phyloP scores from a whole-genome alignment of 2,888 invertebrate species.

The Allophyes oxyacanthae region DNA sequence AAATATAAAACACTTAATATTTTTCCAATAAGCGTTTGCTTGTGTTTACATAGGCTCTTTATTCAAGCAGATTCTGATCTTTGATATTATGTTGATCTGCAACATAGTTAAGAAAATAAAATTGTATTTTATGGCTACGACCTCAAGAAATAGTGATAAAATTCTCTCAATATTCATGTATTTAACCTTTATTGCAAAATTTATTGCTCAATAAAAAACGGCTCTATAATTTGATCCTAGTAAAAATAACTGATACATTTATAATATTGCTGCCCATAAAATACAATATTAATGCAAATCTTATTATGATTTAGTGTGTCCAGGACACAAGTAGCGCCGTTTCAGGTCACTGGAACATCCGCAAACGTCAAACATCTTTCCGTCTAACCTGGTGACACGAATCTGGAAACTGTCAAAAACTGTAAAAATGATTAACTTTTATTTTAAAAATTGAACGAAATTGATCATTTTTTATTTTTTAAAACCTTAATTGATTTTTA shows the following conservation, averaged over 20 bases:
- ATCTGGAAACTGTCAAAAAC: conserved; percentile 21
- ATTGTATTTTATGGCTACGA: conserved; percentile 2
- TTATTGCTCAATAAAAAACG: conserved; percentile 32
- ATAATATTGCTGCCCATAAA: conserved; percentile 12
- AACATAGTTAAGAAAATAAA: background rate
- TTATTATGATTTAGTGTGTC: conserved; percentile 25
- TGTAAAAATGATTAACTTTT: conserved; percentile 19
- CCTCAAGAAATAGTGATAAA: conserved; percentile 3
- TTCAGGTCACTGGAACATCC: conserved; percentile 28
- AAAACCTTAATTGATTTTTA: conserved; percentile 11
- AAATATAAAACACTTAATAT: too few species aligned
- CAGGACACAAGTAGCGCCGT: conserved; percentile 8
- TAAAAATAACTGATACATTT: conserved; percentile 13
- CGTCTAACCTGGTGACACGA: conserved; percentile 33
- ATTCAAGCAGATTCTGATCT: too few species aligned
- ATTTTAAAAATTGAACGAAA: conserved; percentile 1
- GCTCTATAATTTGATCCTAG: conserved; percentile 8
- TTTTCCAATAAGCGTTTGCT: too few species aligned
- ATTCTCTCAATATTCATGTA: conserved; percentile 2
- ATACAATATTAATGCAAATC: conserved; percentile 16
- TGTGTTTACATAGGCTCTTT: too few species aligned
- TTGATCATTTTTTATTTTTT: background rate
- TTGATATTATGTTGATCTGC: background rate
- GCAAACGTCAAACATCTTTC: conserved; percentile 16
- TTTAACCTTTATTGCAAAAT: conserved; percentile 6